These are phyloP conservation scores for Muschampia plurimacula DNA, from an alignment of 2,888 invertebrate species.

Conservation along the genomic window DNA sequence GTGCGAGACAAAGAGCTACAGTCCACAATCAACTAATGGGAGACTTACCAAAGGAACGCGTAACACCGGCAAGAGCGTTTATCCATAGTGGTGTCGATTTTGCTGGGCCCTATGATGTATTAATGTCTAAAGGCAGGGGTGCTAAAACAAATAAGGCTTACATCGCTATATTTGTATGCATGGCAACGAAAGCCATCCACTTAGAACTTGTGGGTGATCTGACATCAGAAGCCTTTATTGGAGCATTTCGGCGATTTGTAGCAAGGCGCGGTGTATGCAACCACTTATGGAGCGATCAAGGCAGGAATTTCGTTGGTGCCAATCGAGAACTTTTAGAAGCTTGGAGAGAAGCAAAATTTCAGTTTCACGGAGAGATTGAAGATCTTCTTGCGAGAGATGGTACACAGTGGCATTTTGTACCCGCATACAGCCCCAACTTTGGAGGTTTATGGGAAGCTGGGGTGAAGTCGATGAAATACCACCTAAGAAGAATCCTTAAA, in stretches of 20 bases:
- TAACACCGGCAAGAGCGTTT: conserved; percentile 11
- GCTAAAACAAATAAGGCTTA: neutral
- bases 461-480: conserved; percentile 40
- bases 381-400: conserved; percentile 27
- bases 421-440: conserved; percentile 41
- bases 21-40: conserved; percentile 16
- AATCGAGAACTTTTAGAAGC: conserved; percentile 34
- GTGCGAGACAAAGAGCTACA: conserved; percentile 5
- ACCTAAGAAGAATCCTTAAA: conserved; percentile 40
- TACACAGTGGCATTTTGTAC: conserved; percentile 45
- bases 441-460: conserved; percentile 47
- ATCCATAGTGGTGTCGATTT: conserved; percentile 17
- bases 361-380: neutral
- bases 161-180: neutral
- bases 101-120: conserved; percentile 2
- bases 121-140: conserved; percentile 6
- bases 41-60: conserved; percentile 16
- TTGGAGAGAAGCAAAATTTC: neutral
- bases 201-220: conserved; percentile 41
- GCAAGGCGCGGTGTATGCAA: conserved; percentile 45
- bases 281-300: conserved; percentile 44
- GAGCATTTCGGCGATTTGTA: conserved; percentile 43
- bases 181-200: conserved; percentile 40
- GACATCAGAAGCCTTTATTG: conserved; percentile 39
- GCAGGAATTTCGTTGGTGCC: conserved; percentile 44